These are phyloP conservation scores for Cynoglossus semilaevis DNA, from an alignment of 2,113 vertebrate species.

Conservation along the genomic window DNA sequence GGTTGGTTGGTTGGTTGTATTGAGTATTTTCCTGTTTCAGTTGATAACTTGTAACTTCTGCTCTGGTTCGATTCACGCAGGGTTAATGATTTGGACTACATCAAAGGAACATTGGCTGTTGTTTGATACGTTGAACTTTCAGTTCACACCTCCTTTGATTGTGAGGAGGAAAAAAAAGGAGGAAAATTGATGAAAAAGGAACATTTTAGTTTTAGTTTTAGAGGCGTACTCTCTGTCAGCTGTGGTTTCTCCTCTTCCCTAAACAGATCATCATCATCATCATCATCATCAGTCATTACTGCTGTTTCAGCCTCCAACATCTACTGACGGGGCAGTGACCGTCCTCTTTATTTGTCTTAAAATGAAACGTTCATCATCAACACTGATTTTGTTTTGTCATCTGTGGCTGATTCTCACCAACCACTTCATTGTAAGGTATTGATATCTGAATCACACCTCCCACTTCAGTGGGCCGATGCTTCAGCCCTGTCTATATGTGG, in stretches of 20 bases:
- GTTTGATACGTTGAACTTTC: not conserved
- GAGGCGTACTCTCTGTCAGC: constrained; percentile 18
- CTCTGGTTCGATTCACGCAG: constrained; percentile 4
- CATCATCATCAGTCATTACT: constrained; percentile 60
- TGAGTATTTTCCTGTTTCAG: too few species aligned
- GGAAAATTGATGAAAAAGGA: constrained; percentile 2
- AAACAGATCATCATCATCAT: constrained; percentile 50
- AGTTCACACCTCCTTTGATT: too few species aligned
- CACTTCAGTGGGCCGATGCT: constrained; percentile 41
- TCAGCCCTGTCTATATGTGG: constrained; percentile 50
- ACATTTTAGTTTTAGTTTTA: constrained; percentile 14
- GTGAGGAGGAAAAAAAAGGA: too few species aligned
- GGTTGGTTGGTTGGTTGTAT: too few species aligned
- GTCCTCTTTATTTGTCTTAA: constrained; percentile 61
- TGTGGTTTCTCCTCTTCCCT: constrained; percentile 38
- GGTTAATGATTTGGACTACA: constrained; percentile 9
- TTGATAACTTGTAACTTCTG: too few species aligned
- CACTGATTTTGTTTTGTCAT: constrained; percentile 48
- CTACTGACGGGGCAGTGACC: constrained; percentile 65
- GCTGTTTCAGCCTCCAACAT: constrained; percentile 63
- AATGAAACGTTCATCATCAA: constrained; percentile 68
- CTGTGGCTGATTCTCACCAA: constrained; percentile 30
- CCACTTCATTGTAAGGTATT: constrained; percentile 62
- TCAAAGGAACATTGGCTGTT: not conserved
- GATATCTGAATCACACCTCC: constrained; percentile 49